Evolutionary conservation across 2,888 invertebrate species (phyloP), one percentile per base, ranked within the genome.

Genomic region (Plutella xylostella): DNA sequence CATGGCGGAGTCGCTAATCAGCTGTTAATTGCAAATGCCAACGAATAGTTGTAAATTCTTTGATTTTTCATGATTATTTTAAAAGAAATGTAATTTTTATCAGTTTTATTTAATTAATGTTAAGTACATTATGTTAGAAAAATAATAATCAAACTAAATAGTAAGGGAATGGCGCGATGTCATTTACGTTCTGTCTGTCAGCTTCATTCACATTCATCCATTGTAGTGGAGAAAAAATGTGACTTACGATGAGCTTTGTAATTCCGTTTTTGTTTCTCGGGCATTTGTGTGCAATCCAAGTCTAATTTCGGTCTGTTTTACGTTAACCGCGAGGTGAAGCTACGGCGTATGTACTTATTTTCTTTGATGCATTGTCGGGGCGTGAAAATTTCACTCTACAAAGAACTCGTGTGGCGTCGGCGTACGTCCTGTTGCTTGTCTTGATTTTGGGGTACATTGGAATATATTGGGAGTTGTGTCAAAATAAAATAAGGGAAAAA

Each of bases 221-320:
- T 80, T 80, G 77, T 60, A 64, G 57, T 76, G 73, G 64, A 72
- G 77, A 74, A 76, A 80, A 80, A 80, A 82, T 80, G 82, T 82
- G 80, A 80, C 74, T 79, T 63, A 39, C 25, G 25, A 39, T 39
- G 74, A 70, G 69, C 68, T 72, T 70, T 69, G 61, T 65, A 71
- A 72, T 69, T 68, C 71, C 67, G 66, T 75, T 77, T 75, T 72
- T 66, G 69, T 64, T 59, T 64, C 67, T 60, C 70, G 62, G 68
- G 63, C 67, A 63, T 61, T n/a, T 68, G 65, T 60, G 58, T 65
- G 62, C 57, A 61, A 56, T 56, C 52, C 52, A 60, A 66, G 57
- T 63, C 64, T 58, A 56, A 62, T 65, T 63, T 64, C 50, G 54
- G 54, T 60, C 60, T 54, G 53, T 61, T 63, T 55, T 54, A 55